Evolutionary conservation across 2,888 invertebrate species (phyloP).

Genomic region (Mamestra brassicae): DNA sequence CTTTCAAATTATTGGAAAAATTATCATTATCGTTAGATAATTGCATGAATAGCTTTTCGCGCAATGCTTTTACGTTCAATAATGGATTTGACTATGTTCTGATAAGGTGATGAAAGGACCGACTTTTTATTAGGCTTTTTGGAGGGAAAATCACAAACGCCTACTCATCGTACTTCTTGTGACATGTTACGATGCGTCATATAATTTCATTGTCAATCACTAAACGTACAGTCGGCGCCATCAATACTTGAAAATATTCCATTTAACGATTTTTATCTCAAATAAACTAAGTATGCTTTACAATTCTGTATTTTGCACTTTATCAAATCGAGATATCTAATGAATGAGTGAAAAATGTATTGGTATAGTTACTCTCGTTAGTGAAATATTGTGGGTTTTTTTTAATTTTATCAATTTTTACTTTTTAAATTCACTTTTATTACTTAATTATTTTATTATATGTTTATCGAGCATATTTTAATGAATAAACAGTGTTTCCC

Average conservation of each 20-base stretch:
- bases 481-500: conserved; percentile 16
- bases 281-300: not conserved
- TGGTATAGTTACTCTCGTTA: too few species aligned
- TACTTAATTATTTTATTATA: too few species aligned
- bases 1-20: conserved; percentile 73
- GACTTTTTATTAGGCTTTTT: conserved; percentile 59
- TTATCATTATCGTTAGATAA: conserved; percentile 70
- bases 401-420: too few species aligned
- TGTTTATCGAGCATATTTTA: too few species aligned
- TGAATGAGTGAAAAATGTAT: too few species aligned
- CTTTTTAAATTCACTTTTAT: too few species aligned
- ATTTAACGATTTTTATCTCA: not conserved
- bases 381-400: too few species aligned
- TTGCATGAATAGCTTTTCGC: conserved; percentile 57
- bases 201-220: conserved; percentile 48
- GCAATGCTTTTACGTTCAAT: conserved; percentile 63
- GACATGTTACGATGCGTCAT: conserved; percentile 20
- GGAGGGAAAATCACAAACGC: conserved; percentile 22
- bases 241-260: not conserved
- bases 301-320: not conserved
- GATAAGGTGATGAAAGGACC: conserved; percentile 67
- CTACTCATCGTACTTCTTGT: conserved; percentile 23
- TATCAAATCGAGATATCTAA: too few species aligned
- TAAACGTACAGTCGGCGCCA: conserved; percentile 31
- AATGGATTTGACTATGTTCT: conserved; percentile 52